A percentile compares a stretch with the other conserved stretches of the same genome.
These are phyloP conservation scores for Willisornis vidua DNA, from an alignment of 2,113 vertebrate species.

Conservation along the genomic window DNA sequence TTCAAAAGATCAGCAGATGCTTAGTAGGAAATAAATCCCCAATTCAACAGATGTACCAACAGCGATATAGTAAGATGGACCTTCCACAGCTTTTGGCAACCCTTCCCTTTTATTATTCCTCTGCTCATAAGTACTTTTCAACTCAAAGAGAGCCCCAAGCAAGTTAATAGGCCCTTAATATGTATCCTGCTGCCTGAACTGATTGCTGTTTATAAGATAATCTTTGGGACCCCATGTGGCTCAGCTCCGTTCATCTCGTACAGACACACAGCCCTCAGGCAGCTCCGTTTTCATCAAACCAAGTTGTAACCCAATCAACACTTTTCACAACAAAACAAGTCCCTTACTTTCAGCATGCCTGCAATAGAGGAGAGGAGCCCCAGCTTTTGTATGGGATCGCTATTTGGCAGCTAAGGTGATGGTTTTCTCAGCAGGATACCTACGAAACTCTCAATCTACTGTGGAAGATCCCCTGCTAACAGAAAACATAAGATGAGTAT, in stretches of 20 bases:
- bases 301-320: constrained; percentile 78
- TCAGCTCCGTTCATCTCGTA: constrained; percentile 70
- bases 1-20: constrained; percentile 74
- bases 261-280: constrained; percentile 77
- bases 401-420: constrained; percentile 70
- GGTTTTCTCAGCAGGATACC: constrained; percentile 55
- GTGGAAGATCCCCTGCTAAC: constrained; percentile 28
- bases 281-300: constrained; percentile 76
- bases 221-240: constrained; percentile 67
- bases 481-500: constrained; percentile 59
- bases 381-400: constrained; percentile 61
- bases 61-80: constrained; percentile 32
- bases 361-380: constrained; percentile 36
- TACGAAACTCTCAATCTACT: constrained; percentile 8
- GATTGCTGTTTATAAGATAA: constrained; percentile 75
- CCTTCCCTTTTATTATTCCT: constrained; percentile 69
- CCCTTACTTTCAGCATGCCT: constrained; percentile 29
- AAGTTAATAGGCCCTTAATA: constrained; percentile 68
- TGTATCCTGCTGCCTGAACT: constrained; percentile 57
- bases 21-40: constrained; percentile 71
- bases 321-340: constrained; percentile 66
- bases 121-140: constrained; percentile 65
- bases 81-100: constrained; percentile 68
- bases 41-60: constrained; percentile 66
- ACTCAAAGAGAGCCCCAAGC: constrained; percentile 71